phyloP scores from a whole-genome alignment of 23 tunicate genomes.

The Halocynthia aurantium region DNA sequence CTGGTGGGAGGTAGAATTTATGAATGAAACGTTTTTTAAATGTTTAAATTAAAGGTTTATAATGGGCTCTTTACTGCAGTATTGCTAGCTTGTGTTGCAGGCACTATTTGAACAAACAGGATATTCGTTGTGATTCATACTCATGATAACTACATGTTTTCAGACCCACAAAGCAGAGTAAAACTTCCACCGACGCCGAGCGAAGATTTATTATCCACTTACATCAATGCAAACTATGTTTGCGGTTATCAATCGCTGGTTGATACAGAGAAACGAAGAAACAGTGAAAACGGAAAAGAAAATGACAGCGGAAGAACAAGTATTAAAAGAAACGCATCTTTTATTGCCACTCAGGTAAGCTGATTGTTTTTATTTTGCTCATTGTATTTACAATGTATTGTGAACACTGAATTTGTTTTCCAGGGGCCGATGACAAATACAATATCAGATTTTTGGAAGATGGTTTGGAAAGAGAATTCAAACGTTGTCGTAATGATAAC shows the following conservation, averaged over 20 bases:
- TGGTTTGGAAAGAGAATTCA: conserved; percentile 63
- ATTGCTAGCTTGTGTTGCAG: no score
- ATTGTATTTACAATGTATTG: not conserved
- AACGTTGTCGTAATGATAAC: conserved; percentile 72
- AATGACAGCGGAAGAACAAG: conserved; percentile 14
- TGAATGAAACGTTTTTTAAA: no score
- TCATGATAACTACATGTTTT: not conserved
- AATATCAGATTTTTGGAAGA: conserved; percentile 81
- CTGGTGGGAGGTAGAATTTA: no score
- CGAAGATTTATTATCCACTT: conserved; percentile 56
- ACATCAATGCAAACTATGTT: conserved; percentile 88
- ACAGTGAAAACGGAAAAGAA: conserved; percentile 18
- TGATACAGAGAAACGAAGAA: conserved; percentile 1
- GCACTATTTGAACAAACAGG: not conserved
- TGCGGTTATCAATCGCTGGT: conserved; percentile 22
- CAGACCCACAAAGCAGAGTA: conserved; percentile 92
- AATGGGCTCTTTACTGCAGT: no score
- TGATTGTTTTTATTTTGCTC: not conserved
- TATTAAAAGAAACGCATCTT: conserved; percentile 46
- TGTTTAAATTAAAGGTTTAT: no score
- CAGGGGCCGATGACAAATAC: conserved; percentile 98
- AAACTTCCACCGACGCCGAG: conserved; percentile 25
- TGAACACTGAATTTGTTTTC: not conserved
- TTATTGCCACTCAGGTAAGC: conserved; percentile 90
- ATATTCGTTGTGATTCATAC: not conserved